A percentile compares a stretch with the other conserved stretches of the same genome.
phyloP scores from a whole-genome alignment of 1,140 invertebrate genomes.

The Proales similis region DNA sequence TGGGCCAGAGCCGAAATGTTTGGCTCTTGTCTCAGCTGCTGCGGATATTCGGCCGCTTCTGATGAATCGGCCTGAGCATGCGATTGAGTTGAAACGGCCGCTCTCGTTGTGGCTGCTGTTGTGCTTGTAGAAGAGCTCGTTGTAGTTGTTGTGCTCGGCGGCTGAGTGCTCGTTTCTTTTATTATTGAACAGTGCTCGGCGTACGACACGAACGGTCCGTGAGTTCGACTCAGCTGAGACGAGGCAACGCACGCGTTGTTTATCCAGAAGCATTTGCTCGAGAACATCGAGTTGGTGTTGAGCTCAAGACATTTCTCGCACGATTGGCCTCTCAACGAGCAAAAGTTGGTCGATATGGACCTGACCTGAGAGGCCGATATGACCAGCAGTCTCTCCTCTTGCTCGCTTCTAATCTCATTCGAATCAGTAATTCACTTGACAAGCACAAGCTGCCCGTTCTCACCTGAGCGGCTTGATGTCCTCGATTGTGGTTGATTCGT shows the following conservation, averaged over 20 bases:
- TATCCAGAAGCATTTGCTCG: not conserved
- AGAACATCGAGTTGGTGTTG: not conserved
- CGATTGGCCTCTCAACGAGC: not conserved
- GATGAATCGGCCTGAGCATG: too few relatives aligned
- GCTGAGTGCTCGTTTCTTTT: not conserved
- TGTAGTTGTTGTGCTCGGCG: not conserved
- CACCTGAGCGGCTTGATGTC: conserved; percentile 8
- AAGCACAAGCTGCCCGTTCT: too few relatives aligned
- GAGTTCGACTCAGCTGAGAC: not conserved
- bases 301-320: not conserved
- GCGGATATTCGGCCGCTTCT: too few relatives aligned
- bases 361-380: not conserved
- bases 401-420: too few relatives aligned
- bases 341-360: not conserved
- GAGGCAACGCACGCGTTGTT: not conserved
- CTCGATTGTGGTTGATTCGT: not conserved
- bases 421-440: too few relatives aligned
- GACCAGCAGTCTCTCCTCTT: not conserved
- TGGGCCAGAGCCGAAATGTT: too few relatives aligned
- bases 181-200: not conserved
- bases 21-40: too few relatives aligned
- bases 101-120: too few relatives aligned
- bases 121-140: not conserved
- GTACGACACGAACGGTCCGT: not conserved
- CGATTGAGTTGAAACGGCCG: too few relatives aligned